Evolutionary conservation across 2,113 vertebrate species (phyloP).

Genomic region (Psilopsiagon aurifrons): DNA sequence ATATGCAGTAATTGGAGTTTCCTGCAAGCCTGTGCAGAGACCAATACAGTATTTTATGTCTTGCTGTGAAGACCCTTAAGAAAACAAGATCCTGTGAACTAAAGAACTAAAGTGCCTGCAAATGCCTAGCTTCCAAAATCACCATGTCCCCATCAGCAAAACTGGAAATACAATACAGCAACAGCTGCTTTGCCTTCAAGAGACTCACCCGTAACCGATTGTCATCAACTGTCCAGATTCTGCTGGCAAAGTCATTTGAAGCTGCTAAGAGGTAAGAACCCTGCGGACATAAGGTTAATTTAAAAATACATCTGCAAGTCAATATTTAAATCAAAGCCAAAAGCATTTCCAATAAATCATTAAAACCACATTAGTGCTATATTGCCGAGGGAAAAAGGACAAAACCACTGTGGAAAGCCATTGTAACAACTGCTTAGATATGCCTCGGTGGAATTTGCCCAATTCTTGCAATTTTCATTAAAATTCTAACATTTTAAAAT

Average conservation of each 20-base stretch:
- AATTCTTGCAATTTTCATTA: background rate
- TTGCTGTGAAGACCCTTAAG: background rate
- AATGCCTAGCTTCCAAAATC: background rate
- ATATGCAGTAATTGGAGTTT: background rate
- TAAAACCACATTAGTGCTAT: background rate
- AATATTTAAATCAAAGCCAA: background rate
- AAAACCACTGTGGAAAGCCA: background rate
- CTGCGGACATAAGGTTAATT: slow-evolving; percentile 69
- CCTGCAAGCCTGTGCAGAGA: background rate
- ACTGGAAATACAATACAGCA: background rate
- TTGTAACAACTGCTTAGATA: background rate
- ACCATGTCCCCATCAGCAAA: background rate
- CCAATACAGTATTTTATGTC: background rate
- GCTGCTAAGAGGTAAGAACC: slow-evolving; percentile 93
- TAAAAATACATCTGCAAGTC: background rate
- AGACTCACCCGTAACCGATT: slow-evolving; percentile 89
- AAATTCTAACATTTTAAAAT: background rate
- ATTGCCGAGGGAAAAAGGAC: background rate
- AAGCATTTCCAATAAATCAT: background rate
- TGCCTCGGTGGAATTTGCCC: background rate
- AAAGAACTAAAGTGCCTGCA: background rate
- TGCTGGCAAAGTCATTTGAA: slow-evolving; percentile 97
- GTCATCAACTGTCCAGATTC: slow-evolving; percentile 99
- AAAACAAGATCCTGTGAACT: background rate
- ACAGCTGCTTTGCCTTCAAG: background rate